phyloP scores from a whole-genome alignment of 37 sponge, comb jelly and placozoan genomes.

The Haliclona indistincta region DNA sequence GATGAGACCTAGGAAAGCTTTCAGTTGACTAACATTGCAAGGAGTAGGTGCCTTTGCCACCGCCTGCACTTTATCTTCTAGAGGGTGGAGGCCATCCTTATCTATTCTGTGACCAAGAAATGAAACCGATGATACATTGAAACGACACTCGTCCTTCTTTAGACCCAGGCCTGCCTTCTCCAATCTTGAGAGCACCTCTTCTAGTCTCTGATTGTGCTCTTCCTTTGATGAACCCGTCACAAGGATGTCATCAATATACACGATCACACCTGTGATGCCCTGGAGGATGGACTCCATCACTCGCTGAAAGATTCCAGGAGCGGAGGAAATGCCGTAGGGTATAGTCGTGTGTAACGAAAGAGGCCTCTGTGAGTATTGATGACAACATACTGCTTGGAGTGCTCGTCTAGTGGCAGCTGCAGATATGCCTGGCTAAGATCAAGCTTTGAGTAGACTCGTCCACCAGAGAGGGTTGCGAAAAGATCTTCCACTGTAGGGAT shows the following conservation, averaged over 20 bases:
- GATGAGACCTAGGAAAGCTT: slow-evolving; percentile 2
- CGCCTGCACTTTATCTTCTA: slow-evolving; percentile 4
- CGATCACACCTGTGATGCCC: slow-evolving; percentile 4
- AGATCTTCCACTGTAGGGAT: slow-evolving; percentile 13
- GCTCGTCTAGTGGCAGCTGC: slow-evolving; percentile 12
- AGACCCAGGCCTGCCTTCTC: neutral
- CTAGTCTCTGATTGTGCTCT: slow-evolving; percentile 1
- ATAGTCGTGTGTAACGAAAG: slow-evolving; percentile 14
- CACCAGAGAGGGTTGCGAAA: slow-evolving; percentile 9
- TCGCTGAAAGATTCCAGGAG: slow-evolving; percentile 23
- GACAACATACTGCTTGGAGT: neutral
- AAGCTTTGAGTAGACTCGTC: slow-evolving; percentile 2
- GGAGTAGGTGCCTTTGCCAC: slow-evolving; percentile 14
- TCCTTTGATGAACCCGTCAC: slow-evolving; percentile 10
- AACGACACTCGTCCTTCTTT: slow-evolving; percentile 5
- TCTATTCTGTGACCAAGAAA: slow-evolving; percentile 2
- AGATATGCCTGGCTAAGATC: slow-evolving; percentile 14
- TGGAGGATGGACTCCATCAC: slow-evolving; percentile 9
- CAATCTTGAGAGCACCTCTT: slow-evolving; percentile 8
- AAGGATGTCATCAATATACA: slow-evolving; percentile 9
- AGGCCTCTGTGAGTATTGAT: slow-evolving; percentile 14
- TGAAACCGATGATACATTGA: neutral
- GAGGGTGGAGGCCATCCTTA: slow-evolving; percentile 20
- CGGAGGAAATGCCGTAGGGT: slow-evolving; percentile 20
- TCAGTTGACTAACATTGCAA: slow-evolving; percentile 1